These are phyloP conservation scores for Phylloscopus collybita DNA, from an alignment of 2,797 vertebrate genomes.

Conservation along the genomic window DNA sequence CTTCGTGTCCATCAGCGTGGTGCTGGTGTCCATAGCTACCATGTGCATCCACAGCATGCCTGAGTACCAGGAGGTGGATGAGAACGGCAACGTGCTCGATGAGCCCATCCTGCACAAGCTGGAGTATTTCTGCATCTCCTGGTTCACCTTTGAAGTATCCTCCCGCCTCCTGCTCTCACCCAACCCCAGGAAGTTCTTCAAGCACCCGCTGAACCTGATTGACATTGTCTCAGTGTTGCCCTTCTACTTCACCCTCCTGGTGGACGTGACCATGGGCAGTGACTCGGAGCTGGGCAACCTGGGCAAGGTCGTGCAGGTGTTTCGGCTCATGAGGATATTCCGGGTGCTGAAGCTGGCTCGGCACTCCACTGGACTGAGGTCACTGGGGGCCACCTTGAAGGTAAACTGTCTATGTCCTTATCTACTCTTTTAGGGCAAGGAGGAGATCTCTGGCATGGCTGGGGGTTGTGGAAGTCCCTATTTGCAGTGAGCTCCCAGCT, in stretches of 20 bases:
- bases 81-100: constrained; percentile 78
- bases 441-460: neutral
- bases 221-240: constrained; percentile 92
- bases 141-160: constrained; percentile 97
- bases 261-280: constrained; percentile 82
- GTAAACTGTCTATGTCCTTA: constrained; percentile 73
- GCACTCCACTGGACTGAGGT: constrained; percentile 94
- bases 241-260: constrained; percentile 92
- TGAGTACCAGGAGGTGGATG: constrained; percentile 87
- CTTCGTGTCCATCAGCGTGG: constrained; percentile 91
- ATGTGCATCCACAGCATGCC: constrained; percentile 98
- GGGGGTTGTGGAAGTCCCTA: too few species aligned
- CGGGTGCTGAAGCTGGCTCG: constrained; percentile 94
- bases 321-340: constrained; percentile 95
- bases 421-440: neutral
- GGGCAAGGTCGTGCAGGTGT: constrained; percentile 92
- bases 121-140: constrained; percentile 95
- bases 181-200: constrained; percentile 90
- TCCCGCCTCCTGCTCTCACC: constrained; percentile 91
- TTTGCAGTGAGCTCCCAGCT: neutral
- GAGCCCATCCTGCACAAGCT: constrained; percentile 86
- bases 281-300: constrained; percentile 86
- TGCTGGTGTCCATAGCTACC: constrained; percentile 90
- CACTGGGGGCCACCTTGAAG: constrained; percentile 93
- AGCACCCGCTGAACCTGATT: constrained; percentile 92